A percentile compares a stretch with the other conserved stretches of the same genome.
Evolutionary conservation across 1,140 invertebrate species (phyloP).

Genomic region (Stegodyphus mimosarum): DNA sequence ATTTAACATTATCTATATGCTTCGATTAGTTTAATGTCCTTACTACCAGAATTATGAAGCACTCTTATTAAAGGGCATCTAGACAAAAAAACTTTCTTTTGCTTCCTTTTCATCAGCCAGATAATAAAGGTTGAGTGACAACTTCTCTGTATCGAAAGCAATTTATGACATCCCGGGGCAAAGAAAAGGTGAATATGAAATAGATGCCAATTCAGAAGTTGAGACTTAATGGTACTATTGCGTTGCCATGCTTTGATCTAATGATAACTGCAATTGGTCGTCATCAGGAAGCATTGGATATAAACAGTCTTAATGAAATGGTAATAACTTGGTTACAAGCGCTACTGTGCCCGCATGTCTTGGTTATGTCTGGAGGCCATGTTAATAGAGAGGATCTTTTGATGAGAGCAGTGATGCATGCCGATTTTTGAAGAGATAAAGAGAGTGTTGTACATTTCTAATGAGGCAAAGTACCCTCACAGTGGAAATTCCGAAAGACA

Average conservation of each 20-base stretch:
- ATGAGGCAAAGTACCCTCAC: not conserved
- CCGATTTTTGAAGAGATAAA: constrained; percentile 30
- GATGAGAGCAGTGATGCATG: constrained; percentile 12
- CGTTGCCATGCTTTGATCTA: not conserved
- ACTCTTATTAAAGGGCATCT: no score
- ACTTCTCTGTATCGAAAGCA: constrained; percentile 20
- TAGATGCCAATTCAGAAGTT: constrained; percentile 31
- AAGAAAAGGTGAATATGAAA: constrained; percentile 56
- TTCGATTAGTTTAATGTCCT: no score
- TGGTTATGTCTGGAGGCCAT: constrained; percentile 30
- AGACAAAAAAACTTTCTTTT: no score
- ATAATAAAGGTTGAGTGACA: constrained; percentile 44
- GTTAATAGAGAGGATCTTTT: constrained; percentile 7
- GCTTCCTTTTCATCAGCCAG: not conserved
- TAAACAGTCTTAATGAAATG: constrained; percentile 54
- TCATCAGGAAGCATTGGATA: constrained; percentile 32
- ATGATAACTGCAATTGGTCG: constrained; percentile 23
- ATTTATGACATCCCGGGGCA: constrained; percentile 34
- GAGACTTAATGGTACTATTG: not conserved
- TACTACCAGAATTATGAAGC: no score
- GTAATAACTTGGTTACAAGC: constrained; percentile 49
- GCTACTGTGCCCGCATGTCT: constrained; percentile 56
- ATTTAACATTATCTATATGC: no score
- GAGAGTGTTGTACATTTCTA: constrained; percentile 25
- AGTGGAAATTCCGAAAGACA: no score